phyloP scores from a whole-genome alignment of 23 tunicate genomes.

The Trididemnum clinides region DNA sequence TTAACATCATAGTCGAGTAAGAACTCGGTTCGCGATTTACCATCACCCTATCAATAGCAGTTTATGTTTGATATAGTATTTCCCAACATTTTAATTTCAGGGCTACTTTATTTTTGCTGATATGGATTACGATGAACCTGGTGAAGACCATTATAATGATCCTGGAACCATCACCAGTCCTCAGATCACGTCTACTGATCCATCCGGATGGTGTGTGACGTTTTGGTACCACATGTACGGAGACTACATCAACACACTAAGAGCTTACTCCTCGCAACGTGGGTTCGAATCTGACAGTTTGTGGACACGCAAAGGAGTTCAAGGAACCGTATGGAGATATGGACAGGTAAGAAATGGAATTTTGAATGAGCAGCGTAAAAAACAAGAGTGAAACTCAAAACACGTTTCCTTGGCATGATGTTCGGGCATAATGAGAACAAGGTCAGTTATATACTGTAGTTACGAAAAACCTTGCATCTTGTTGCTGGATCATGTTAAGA shows the following conservation, averaged over 20 bases:
- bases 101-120: constrained; percentile 78
- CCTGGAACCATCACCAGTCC: constrained; percentile 47
- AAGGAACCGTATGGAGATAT: constrained; percentile 72
- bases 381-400: too few relatives aligned
- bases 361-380: too few relatives aligned
- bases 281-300: constrained; percentile 44
- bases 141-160: constrained; percentile 30
- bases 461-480: too few relatives aligned
- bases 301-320: constrained; percentile 62
- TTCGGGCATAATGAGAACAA: too few relatives aligned
- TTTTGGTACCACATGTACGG: constrained; percentile 97
- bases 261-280: constrained; percentile 43
- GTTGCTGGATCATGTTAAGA: too few relatives aligned
- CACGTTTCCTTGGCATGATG: too few relatives aligned
- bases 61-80: too few relatives aligned
- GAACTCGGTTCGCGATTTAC: too few relatives aligned
- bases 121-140: constrained; percentile 31
- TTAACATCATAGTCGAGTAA: too few relatives aligned
- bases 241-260: constrained; percentile 54
- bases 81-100: too few relatives aligned
- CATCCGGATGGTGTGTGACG: constrained; percentile 67
- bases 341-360: constrained; percentile 94
- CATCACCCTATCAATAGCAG: too few relatives aligned
- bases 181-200: constrained; percentile 35
- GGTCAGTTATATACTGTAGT: too few relatives aligned